Evolutionary conservation across 1,140 invertebrate genomes (phyloP), one percentile per base, ranked within the genome.

Genomic region (Eriosoma lanigerum): DNA sequence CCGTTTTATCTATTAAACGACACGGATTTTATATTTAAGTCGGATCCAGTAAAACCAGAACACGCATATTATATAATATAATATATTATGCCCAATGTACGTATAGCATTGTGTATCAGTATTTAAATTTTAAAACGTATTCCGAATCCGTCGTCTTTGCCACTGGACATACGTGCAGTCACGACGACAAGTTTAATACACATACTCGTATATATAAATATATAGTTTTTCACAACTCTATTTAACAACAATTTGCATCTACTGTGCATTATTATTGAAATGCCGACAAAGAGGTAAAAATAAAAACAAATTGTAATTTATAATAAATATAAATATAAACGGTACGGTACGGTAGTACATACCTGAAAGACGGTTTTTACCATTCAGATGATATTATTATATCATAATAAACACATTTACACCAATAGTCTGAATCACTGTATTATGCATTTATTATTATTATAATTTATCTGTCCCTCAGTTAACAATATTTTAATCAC

Each of bases 231-330:
- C 52, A 44, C 72, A 38, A 26, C 32, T 38, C 52, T 56, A 15
- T 72, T 50, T n/a, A 17, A 52, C 6, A 38, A 75, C 72, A 17
- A 75, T 75, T 58, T 75, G 26, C 29, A 75, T 56, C 32, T 6
- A 75, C 19, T 26, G n/a, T 75, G 26, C n/a, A 52, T 72, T 58
- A 58, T 21, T 75, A 75, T 75, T 19, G 24, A 26, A 78, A 48
- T 17, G 44, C 56, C 56, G 44, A 78, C 56, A 78, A 62, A 78
- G 73, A 46, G 3, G 6, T 58, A 21, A 78, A 38, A 38, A 8
- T 38, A 38, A 38, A 38, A 38, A 38, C 3, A 38, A 38, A 38
- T 38, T 38, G 32, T 38, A 38, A 38, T 4, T 38, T 38, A 38
- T 8, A 4, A 38, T 38, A 38, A 3, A 38, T 38, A 38, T 38